phyloP scores from a whole-genome alignment of 2,888 invertebrate species.

The Exocentrus adspersus region DNA sequence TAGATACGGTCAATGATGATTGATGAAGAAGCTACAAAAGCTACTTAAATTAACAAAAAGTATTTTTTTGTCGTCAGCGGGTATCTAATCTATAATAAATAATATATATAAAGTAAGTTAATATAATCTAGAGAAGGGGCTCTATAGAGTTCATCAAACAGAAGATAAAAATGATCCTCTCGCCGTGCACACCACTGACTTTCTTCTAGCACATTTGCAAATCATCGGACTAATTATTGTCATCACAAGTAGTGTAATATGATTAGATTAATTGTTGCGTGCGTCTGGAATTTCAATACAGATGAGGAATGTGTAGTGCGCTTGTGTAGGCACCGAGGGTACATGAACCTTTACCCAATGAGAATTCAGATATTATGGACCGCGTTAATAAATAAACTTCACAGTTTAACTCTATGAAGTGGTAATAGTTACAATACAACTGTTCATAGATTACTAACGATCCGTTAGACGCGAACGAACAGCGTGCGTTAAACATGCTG shows the following conservation, averaged over 20 bases:
- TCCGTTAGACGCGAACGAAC: constrained; percentile 25
- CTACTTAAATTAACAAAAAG: too few species aligned
- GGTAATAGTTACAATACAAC: constrained; percentile 10
- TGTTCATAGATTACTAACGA: constrained; percentile 2
- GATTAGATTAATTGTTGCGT: constrained; percentile 4
- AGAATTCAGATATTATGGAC: not conserved
- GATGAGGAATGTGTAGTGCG: constrained; percentile 12
- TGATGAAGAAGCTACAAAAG: not conserved
- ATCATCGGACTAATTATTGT: constrained; percentile 7
- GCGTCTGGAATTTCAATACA: constrained; percentile 13
- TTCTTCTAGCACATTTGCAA: not conserved
- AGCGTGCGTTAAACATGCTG: constrained; percentile 20
- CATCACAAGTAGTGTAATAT: constrained; percentile 6
- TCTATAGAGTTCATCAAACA: too few species aligned
- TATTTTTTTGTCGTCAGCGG: not conserved
- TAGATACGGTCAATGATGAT: not conserved
- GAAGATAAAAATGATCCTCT: too few species aligned
- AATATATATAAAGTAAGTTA: too few species aligned
- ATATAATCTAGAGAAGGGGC: too few species aligned
- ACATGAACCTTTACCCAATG: not conserved
- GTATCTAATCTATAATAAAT: too few species aligned
- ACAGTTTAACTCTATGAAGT: constrained; percentile 8
- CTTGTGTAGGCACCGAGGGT: constrained; percentile 5
- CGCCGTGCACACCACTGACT: not conserved
- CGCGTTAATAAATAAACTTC: not conserved